Evolutionary conservation across 2,113 vertebrate genomes (phyloP), one percentile per base, ranked within the genome.

Genomic region (Symphodus melops): DNA sequence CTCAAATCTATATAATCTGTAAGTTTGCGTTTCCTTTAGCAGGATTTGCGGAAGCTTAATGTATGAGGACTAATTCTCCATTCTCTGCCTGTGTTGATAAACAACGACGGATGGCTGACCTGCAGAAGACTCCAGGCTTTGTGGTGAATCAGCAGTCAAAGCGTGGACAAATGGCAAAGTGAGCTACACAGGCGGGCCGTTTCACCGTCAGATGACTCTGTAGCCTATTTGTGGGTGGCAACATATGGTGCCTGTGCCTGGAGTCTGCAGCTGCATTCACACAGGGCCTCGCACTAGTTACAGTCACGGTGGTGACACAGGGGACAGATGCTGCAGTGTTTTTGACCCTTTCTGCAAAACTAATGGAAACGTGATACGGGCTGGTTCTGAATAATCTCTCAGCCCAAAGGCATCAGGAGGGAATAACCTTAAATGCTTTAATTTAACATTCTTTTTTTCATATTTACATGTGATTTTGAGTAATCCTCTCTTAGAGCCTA

Each of bases 121-220:
- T 87, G 84, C 89, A 86, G 89, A 88, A 93, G 94, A 93, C 94
- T 92, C 88, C 77, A 86, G 84, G 88, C 90, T 94, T 93, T 92
- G 92, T 95, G 94, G 95, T 86, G 93, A 95, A 91, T 92, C 92
- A 93, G 95, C 95, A 94, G 88, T 92, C 94, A 89, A 84, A 90
- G 91, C 88, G 92, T 91, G 92, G 90, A 92, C 91, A 93, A 95
- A 94, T 19, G 53, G 59, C 74, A 75, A 73, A 58, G 77, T 36
- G 48, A 44, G 60, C 46, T 65, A 93, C 91, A 90, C 93, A 89
- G 88, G 78, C 87, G 84, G 91, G 82, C 66, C 88, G 19, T 51
- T 94, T 92, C 88, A 78, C 72, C 91, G 86, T 73, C 85, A 91
- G 89, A 94, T 82, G 83, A 88, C 82, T 82, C 89, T 87, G 90